phyloP scores from a whole-genome alignment of 2,797 vertebrate genomes.

The Okamejei kenojei region DNA sequence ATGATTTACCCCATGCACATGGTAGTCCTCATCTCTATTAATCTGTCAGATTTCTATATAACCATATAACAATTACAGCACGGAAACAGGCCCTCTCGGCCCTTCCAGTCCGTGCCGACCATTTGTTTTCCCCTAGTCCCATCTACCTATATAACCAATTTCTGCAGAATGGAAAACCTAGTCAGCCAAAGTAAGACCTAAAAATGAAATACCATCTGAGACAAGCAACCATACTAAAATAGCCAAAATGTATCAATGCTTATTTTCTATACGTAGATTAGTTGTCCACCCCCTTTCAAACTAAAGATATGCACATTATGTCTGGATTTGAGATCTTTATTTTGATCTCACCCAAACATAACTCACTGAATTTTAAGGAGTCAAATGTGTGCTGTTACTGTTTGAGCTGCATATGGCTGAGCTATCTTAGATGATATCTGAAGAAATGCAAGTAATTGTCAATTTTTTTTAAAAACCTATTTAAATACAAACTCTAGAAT shows the following conservation, averaged over 20 bases:
- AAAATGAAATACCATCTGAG: not conserved
- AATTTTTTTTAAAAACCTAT: not conserved
- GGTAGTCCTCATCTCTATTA: not conserved
- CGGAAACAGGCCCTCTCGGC: too few relatives aligned
- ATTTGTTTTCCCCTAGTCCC: too few relatives aligned
- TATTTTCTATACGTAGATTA: not conserved
- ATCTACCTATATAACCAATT: too few relatives aligned
- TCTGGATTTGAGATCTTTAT: not conserved
- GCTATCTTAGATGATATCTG: not conserved
- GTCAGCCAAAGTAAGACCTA: not conserved
- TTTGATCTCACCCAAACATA: not conserved
- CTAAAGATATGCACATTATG: not conserved
- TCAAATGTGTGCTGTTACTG: not conserved
- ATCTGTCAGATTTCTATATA: not conserved
- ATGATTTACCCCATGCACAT: not conserved
- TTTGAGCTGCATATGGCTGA: not conserved
- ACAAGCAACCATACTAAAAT: not conserved
- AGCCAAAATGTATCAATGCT: not conserved
- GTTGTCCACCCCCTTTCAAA: not conserved
- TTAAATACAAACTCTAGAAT: not conserved
- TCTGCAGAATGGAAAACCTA: not conserved
- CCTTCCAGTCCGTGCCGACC: too few relatives aligned
- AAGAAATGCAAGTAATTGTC: not conserved
- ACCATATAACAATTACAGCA: too few relatives aligned
- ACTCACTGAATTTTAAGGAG: not conserved